Evolutionary conservation across 2,888 invertebrate species (phyloP).

Genomic region (Bhutanitis thaidina): DNA sequence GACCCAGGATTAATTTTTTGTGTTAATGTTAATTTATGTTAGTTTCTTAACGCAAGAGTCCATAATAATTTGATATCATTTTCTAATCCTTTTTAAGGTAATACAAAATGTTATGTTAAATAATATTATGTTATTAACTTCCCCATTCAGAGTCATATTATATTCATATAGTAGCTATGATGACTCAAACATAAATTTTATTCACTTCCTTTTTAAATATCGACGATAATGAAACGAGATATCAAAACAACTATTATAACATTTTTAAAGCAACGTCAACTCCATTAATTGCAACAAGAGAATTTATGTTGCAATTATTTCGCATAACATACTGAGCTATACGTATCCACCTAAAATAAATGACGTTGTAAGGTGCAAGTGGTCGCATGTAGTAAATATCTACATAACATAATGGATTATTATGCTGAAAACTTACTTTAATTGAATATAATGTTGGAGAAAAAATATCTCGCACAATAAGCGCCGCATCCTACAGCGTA

Average conservation of each 20-base stretch:
- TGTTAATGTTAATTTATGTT: no score
- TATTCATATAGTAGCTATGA: not conserved
- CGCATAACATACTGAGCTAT: not conserved
- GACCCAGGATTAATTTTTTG: no score
- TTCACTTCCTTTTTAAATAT: slow-evolving; percentile 4
- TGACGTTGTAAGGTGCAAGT: slow-evolving; percentile 7
- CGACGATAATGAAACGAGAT: not conserved
- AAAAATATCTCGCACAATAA: no score
- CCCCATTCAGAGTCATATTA: no score
- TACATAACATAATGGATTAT: slow-evolving; percentile 7
- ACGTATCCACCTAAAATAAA: slow-evolving; percentile 10
- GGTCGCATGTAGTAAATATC: not conserved
- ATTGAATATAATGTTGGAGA: slow-evolving; percentile 14
- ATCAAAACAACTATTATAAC: slow-evolving; percentile 1
- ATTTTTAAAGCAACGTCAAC: not conserved
- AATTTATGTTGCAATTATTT: slow-evolving; percentile 10
- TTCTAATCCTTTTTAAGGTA: no score
- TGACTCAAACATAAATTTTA: not conserved
- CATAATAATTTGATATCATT: no score
- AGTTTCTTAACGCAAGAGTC: no score
- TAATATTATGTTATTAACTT: no score
- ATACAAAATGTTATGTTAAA: no score
- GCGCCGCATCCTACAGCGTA: slow-evolving; percentile 16
- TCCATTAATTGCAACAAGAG: not conserved
- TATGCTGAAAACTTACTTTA: slow-evolving; percentile 14